A percentile compares a stretch with the other conserved stretches of the same genome.
These are phyloP conservation scores for Felis chaus DNA, from an alignment of 2,113 vertebrate species.

Conservation along the genomic window DNA sequence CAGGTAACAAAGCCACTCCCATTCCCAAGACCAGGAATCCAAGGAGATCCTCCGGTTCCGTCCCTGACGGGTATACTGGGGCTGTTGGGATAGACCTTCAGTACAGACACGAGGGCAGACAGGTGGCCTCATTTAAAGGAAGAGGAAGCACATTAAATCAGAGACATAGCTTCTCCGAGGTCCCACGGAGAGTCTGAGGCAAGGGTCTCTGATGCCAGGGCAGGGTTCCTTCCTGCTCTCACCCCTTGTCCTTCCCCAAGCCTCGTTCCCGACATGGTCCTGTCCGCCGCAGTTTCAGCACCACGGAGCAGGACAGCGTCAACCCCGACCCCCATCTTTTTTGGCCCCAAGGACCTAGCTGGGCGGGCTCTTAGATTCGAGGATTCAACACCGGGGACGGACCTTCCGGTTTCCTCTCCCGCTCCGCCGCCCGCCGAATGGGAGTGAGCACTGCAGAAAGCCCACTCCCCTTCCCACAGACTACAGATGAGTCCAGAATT, in stretches of 20 bases:
- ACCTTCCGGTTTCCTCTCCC: fast-evolving
- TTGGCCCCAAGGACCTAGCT: background rate
- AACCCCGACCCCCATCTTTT: background rate
- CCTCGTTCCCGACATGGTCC: background rate
- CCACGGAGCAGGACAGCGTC: background rate
- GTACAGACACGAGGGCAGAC: background rate
- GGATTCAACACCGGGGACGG: background rate
- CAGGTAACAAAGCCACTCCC: background rate
- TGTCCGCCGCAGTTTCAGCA: background rate
- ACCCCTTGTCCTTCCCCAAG: background rate
- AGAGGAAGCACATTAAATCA: background rate
- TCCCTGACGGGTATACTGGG: background rate
- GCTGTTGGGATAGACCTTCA: background rate
- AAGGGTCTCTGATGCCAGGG: background rate
- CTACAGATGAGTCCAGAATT: background rate
- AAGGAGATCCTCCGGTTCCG: background rate
- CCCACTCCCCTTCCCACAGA: background rate
- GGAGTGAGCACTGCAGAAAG: background rate
- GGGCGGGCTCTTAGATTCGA: background rate
- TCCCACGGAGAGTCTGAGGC: background rate
- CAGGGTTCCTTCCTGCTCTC: background rate
- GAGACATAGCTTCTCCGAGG: background rate
- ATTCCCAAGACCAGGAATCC: slow-evolving; percentile 3
- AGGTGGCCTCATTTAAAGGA: background rate
- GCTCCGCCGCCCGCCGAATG: fast-evolving